Base-by-base conservation (phyloP, 2,113 vertebrate genomes). In the Pongo pygmaeus region DNA sequence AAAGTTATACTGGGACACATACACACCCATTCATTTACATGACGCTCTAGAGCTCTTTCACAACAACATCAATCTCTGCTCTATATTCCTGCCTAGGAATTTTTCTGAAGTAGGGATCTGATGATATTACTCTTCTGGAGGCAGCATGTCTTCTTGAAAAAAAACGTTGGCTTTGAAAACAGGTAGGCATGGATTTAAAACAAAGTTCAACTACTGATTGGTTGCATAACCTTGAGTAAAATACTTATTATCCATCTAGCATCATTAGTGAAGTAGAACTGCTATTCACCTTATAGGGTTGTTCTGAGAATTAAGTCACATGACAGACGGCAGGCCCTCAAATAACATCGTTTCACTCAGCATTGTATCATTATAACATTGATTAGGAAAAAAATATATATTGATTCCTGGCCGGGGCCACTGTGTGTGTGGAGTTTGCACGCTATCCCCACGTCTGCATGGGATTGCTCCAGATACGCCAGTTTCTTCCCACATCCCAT, bases 181-280 rank as follows among this genome's bases (percentile, higher is more conserved):
- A n/a, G 22, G 84, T 40, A 80, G 46, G 46, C 72, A 38, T 92
- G 20, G 43, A 50, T 75, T 84, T 96, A 80, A 96, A 89, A 88
- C 22, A 43, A 69, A 4, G 17, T 43, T 59, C 40, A 23, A 43
- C 70, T 12, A 55, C 72, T 70, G 27, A 69, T 59, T 23, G 90
- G 59, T 46, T 84, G 17, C 17, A 30, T 46, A 72, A 80, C 13
- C 59, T 55, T 57, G 8, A 55, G 23, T 69, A 67, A 97, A 93
- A 78, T 87, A 80, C 16, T 43, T n/a, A 16, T 48, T 55, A 2
- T 25, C 69, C 87, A n/a, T 72, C 57, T 93, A 91, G 88, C 40
- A 79, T 35, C 89, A 78, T 52, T 64, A 84, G n/a, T 74, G 23
- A 93, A 92, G 84, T 27, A 7, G 64, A 94, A 46, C n/a, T n/a